These are phyloP conservation scores for Amitus sp. DNA, from an alignment of 2,888 invertebrate genomes.

Conservation along the genomic window DNA sequence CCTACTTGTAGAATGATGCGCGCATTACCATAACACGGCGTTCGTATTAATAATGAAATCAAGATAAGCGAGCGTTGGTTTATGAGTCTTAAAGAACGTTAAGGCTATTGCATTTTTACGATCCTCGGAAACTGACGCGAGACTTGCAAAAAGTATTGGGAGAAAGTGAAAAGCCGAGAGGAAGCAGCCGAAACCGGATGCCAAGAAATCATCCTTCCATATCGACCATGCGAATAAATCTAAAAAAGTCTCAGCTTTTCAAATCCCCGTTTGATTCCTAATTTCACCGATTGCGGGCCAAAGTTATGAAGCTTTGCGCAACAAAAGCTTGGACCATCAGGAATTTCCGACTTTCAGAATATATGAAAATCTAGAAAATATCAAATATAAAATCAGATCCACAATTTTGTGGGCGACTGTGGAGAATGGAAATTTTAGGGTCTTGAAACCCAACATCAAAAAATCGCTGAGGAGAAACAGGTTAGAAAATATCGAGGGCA, in stretches of 20 bases:
- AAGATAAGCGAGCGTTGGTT: not conserved
- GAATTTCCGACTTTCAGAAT: no score
- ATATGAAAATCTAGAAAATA: no score
- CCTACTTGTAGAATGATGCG: not conserved
- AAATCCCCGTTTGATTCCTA: not conserved
- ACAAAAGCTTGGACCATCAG: no score
- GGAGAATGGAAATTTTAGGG: no score
- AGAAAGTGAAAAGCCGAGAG: constrained; percentile 37
- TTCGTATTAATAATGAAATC: constrained; percentile 1
- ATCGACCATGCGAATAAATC: constrained; percentile 28
- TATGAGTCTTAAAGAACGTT: not conserved
- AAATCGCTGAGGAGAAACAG: no score
- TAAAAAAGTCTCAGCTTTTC: constrained; percentile 1
- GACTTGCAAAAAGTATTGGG: constrained; percentile 22
- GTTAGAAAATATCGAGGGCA: no score
- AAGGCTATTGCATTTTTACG: no score
- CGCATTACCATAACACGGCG: constrained; percentile 4
- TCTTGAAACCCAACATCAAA: no score
- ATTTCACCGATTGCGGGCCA: not conserved
- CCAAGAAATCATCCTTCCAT: constrained; percentile 37
- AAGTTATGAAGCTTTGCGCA: not conserved
- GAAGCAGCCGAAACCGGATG: constrained; percentile 22
- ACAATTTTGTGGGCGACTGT: no score
- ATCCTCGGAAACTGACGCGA: no score
- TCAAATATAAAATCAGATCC: no score